Percentiles rank a stretch among this genome's conserved stretches.
These are phyloP conservation scores for Bradynema listronoti DNA, from an alignment of 1,140 invertebrate genomes.

Conservation along the genomic window DNA sequence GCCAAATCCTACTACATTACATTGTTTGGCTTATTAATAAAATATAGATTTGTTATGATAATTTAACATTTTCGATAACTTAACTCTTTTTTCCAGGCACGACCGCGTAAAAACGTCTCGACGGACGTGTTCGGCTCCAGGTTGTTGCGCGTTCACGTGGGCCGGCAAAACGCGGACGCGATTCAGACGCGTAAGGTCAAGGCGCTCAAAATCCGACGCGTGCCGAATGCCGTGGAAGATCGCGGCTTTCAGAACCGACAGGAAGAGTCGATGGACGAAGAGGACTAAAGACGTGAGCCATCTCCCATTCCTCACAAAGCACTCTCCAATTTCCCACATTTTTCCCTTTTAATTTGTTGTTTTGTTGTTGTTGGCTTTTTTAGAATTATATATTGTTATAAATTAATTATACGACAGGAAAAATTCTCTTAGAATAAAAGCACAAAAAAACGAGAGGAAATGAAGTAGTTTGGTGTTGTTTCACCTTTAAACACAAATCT, in stretches of 20 bases:
- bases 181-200: conserved; percentile 90
- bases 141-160: conserved; percentile 83
- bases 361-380: too few species aligned
- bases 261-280: conserved; percentile 14
- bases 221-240: conserved; percentile 24
- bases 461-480: too few species aligned
- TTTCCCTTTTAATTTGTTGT: too few species aligned
- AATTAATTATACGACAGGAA: too few species aligned
- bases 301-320: too few species aligned
- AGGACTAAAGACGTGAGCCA: too few species aligned
- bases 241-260: too few species aligned
- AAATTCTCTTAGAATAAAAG: too few species aligned
- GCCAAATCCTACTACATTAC: conserved; percentile 2
- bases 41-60: not conserved
- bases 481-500: too few species aligned
- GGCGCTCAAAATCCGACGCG: conserved; percentile 61
- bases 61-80: conserved; percentile 1
- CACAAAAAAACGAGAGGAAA: too few species aligned
- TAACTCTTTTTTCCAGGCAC: conserved; percentile 61
- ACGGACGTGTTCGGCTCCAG: conserved; percentile 78
- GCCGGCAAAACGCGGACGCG: conserved; percentile 74
- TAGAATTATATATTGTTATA: too few species aligned
- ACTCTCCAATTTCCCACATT: too few species aligned
- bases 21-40: not conserved
- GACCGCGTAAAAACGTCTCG: conserved; percentile 82